Base-by-base conservation (phyloP, 2,888 invertebrate genomes). In the Vandiemenella viatica region DNA sequence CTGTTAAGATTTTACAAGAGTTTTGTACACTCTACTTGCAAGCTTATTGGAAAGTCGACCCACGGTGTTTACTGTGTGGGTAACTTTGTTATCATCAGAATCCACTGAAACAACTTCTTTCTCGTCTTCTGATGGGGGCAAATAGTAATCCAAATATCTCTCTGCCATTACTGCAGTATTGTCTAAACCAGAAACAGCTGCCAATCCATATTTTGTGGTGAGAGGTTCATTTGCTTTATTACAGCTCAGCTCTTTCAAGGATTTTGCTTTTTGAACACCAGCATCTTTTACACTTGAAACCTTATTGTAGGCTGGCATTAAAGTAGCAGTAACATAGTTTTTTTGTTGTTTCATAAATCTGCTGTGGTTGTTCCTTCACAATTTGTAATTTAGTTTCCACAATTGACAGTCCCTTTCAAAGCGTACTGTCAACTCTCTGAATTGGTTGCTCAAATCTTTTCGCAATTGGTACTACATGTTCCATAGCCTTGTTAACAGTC, bases 61-160 rank as follows among this genome's bases (percentile, higher is more conserved):
- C 50, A 83, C 79, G 0, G 80, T 82, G 69, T 82, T 80, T 56
- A 80, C 72, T 1, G 81, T 77, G 66, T 80, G 80, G 55, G 80
- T 63, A 16, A 80, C 76, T 47, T 80, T 80, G 65, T 83, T 82
- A 55, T 71, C 72, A 8, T 8, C 43, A 13, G 76, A 26, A 32
- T 10, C n/a, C 32, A 32, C 32, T 32, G 32, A 61, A 57, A 73
- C 72, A 32, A 10, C 32, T 13, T 4, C n/a, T n/a, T 32, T 32
- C n/a, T 32, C 32, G 2, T 32, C 32, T 4, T 68, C 63, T 60
- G 71, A 59, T 63, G 73, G 68, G 18, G 80, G 86, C 55, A 86
- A 73, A 63, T 83, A 84, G 60, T 78, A 79, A 65, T 87, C 83
- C 8, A 87, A 66, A 54, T 83, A 69, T 51, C 76, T 75, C 68